Conservation (phyloP, 2,888 invertebrate species). For the Vesta saturnalis region DNA sequence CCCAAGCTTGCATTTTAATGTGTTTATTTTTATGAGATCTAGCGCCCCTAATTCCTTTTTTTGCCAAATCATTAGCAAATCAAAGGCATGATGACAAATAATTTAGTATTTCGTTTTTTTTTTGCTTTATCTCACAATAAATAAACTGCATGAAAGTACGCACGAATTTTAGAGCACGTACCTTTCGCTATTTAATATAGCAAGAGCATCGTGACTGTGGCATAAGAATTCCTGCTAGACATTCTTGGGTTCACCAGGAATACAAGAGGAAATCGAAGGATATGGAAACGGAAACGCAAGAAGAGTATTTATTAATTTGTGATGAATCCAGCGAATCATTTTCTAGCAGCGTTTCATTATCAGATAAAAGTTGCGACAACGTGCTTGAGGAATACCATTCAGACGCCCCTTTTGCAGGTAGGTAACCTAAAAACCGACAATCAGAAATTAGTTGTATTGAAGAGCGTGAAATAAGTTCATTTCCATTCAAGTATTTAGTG, state of each 20-base stretch:
- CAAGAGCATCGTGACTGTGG: conserved; percentile 35
- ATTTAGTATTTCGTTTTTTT: neutral
- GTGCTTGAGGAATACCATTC: conserved; percentile 86
- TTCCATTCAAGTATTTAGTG: too few species aligned
- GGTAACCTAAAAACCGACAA: too few species aligned
- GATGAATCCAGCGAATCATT: conserved; percentile 78
- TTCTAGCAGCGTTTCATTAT: conserved; percentile 74
- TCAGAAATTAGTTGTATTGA: too few species aligned
- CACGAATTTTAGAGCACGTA: conserved; percentile 39
- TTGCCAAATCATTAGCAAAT: neutral
- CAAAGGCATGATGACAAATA: conserved; percentile 9
- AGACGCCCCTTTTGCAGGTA: conserved; percentile 89
- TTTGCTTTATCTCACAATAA: conserved; percentile 18
- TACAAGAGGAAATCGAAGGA: conserved; percentile 86
- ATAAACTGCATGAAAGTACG: conserved; percentile 31
- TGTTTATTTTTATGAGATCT: conserved; percentile 22
- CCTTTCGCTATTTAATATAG: conserved; percentile 32
- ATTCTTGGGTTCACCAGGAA: conserved; percentile 70
- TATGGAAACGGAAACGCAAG: conserved; percentile 84
- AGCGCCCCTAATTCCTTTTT: conserved; percentile 18
- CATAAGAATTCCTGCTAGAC: conserved; percentile 35
- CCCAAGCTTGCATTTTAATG: conserved; percentile 9
- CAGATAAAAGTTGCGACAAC: conserved; percentile 83
- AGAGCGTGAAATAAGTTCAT: too few species aligned
- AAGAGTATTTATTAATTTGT: conserved; percentile 65